These are phyloP conservation scores for human (Homo sapiens) DNA, from an alignment of 2,113 vertebrate species.

Conservation along the genomic window DNA sequence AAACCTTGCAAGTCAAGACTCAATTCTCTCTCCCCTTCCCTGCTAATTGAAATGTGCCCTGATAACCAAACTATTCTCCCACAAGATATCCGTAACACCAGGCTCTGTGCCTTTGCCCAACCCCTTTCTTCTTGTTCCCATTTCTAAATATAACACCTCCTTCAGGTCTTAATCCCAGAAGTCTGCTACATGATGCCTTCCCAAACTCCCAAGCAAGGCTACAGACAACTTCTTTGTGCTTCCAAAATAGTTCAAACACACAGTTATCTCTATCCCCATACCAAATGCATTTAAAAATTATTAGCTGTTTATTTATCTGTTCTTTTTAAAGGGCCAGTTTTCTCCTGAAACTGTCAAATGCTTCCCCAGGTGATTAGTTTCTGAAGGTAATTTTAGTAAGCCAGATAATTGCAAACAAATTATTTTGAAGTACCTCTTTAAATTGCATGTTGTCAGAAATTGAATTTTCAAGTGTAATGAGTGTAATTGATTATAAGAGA, in stretches of 20 bases:
- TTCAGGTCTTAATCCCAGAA: not conserved
- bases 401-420: constrained; percentile 56
- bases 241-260: not conserved
- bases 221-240: not conserved
- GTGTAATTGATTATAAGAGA: constrained; percentile 30
- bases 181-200: not conserved
- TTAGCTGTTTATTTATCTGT: not conserved
- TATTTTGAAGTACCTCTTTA: constrained; percentile 64
- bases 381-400: constrained; percentile 60
- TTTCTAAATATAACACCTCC: not conserved
- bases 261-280: not conserved
- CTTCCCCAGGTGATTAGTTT: constrained; percentile 23
- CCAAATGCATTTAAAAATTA: not conserved
- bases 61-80: not conserved
- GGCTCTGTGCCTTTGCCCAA: not conserved
- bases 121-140: not conserved
- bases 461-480: constrained; percentile 53
- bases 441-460: constrained; percentile 6
- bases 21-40: not conserved
- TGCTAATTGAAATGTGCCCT: not conserved
- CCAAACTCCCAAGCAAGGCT: not conserved
- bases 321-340: constrained; percentile 20
- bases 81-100: not conserved
- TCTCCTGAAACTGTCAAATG: not conserved
- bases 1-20: not conserved